Base-by-base conservation (phyloP, 2,797 vertebrate species). In the Toxotes lorentzi region DNA sequence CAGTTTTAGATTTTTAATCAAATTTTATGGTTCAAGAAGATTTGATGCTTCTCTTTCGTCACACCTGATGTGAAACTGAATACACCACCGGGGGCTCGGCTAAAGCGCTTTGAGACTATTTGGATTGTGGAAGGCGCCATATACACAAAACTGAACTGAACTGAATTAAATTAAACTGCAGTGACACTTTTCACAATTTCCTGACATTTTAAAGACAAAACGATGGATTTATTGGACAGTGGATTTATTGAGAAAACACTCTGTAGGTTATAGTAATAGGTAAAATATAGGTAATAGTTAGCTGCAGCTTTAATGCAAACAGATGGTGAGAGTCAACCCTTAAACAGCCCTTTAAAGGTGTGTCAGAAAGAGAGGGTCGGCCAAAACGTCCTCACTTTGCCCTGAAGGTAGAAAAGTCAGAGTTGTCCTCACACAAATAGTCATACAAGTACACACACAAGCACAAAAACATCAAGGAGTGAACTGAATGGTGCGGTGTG, bases 401-500 rank as follows among this genome's bases (percentile, higher is more conserved):
- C 14, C 27, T 27, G 13, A 54, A 30, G 51, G 7, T 30, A 7
- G 8, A 8, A 27, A 27, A 27, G 0, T 27, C 12, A 16, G 16
- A 30, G 14, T 30, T 13, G 43, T 58, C 62, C 34, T 45, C 34
- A 41, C 27, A 65, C 11, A 7, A 4, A 47, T 17, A 23, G 14
- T 13, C 27, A 57, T 13, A 38, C 50, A 0, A 43, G 50, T n/a
- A 32, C 24, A 17, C 32, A 40, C 12, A 61, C 0, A 48, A 0
- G 3, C 45, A 34, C 63, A 30, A 2, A 63, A 23, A 50, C 59
- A 68, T 61, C 34, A 70, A 6, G 30, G 45, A 32, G 35, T 14
- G 41, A 41, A 1, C 7, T 50, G 67, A 60, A 58, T 24, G 32
- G 41, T 71, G 68, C 50, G 40, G 40, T 72, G 76, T 82, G 38